Base-by-base conservation (phyloP, 2,888 invertebrate genomes). In the Phania funesta region DNA sequence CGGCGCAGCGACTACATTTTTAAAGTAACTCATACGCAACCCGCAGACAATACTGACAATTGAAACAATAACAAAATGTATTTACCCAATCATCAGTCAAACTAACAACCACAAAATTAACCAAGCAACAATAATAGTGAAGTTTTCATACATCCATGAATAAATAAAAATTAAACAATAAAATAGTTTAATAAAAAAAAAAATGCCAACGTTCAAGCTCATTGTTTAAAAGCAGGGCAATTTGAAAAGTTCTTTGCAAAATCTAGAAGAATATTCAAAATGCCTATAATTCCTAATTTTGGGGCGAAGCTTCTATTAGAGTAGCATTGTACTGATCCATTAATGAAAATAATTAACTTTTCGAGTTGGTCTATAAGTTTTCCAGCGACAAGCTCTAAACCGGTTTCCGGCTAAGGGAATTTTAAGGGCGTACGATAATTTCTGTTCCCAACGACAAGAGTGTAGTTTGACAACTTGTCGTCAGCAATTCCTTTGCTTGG, bases 201-300 rank as follows among this genome's bases (percentile, higher is more conserved):
- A 65, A 75, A 75, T 70, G 56, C 70, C 58, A 76, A 71, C 70
- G 52, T 80, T 76, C 70, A 58, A 76, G 76, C 76, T 70, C 70
- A 71, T 52, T 71, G 75, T 80, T 41, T 35, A 24, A 52, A 54
- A 16, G 52, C n/a, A 64, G 52, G 62, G 52, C 29, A 64, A 32
- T 44, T 41, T 18, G 26, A 29, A 32, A 64, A 62, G 38, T 22
- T 3, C 20, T 54, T 56, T 29, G 13, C 8, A 4, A 24, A 52
- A 38, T 5, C 29, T 29, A 29, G 29, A 29, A 29, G 29, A 29
- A 29, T 29, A 29, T 29, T 29, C 7, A 29, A 29, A 29, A 29
- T 6, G 5, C 29, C n/a, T n/a, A n/a, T n/a, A n/a, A n/a, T n/a
- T n/a, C n/a, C n/a, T n/a, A n/a, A n/a, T n/a, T n/a, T n/a, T n/a